Percentiles rank a stretch among this genome's conserved stretches.
Conservation (phyloP, 2,888 invertebrate species). For the Microctonus aethiopoides region DNA sequence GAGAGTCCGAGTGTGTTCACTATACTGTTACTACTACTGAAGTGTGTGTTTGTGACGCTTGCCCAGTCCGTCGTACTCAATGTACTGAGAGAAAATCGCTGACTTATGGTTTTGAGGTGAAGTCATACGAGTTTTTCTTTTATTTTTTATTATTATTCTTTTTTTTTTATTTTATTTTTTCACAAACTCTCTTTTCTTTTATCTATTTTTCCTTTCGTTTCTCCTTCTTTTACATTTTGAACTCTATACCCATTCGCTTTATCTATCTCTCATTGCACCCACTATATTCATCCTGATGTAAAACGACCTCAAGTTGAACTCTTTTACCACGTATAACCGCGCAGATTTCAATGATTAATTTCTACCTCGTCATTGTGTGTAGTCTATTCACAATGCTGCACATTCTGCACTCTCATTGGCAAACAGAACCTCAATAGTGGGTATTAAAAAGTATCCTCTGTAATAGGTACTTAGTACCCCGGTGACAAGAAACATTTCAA, state of each 20-base stretch:
- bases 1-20: constrained; percentile 19
- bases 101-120: constrained; percentile 64
- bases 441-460: constrained; percentile 65
- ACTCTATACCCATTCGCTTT: background rate
- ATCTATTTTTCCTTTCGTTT: background rate
- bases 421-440: constrained; percentile 63
- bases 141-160: constrained; percentile 37
- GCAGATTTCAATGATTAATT: constrained; percentile 67
- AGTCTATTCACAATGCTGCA: constrained; percentile 44
- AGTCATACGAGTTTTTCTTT: constrained; percentile 58
- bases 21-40: constrained; percentile 2
- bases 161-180: background rate
- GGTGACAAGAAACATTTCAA: constrained; percentile 35
- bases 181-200: constrained; percentile 19
- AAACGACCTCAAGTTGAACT: constrained; percentile 53
- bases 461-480: constrained; percentile 52
- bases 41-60: constrained; percentile 31
- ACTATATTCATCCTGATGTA: constrained; percentile 11
- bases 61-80: constrained; percentile 55
- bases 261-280: constrained; percentile 15
- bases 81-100: constrained; percentile 66
- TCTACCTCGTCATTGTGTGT: constrained; percentile 57
- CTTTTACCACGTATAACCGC: constrained; percentile 61
- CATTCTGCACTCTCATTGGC: constrained; percentile 64
- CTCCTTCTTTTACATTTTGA: constrained; percentile 17